Evolutionary conservation across 2,113 vertebrate species (phyloP), one percentile per base, ranked within the genome.

Genomic region (Istiophorus platypterus): DNA sequence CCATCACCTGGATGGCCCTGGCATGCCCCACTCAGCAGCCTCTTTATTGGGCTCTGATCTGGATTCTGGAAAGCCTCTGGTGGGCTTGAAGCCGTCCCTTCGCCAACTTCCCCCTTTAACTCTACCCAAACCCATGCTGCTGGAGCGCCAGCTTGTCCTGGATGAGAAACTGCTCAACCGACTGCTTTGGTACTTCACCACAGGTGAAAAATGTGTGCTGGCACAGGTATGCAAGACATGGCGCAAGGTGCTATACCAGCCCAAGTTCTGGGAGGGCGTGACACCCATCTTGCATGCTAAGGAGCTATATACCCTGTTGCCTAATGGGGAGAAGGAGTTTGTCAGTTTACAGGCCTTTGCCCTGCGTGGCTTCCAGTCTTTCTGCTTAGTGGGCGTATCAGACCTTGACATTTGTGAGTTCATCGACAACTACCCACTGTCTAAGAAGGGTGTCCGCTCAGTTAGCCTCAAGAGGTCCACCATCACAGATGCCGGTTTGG

Each of bases 391-490:
- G n/a, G 98, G 98, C 0, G 98, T 99, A 87, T 99, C 98, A 0
- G 98, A 99, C 93, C 94, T 99, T 94, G 98, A 99, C 96, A 99
- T 99, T 96, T 99, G 98, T 80, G 98, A 99, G 92, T 99, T 99
- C 94, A 99, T 99, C 81, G 98, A 99, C 92, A 99, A 99, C 96
- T 99, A 99, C 22, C 96, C 98, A 0, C 95, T 99, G 84, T 99
- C 98, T 89, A 99, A 99, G 95, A 99, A 99, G 88, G 97, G 98
- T 0, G 98, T 99, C 81, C 97, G 97, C 88, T 99, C 98, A 45
- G 97, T 99, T 94, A 99, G 98, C 87, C 97, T 99, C 88, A 99
- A 99, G 93, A 96, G 98, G 87, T 99, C 98, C 0, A 99, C 98
- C 82, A 99, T 99, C 92, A 99, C 98, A 0, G 98, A 99, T 0